A percentile compares a stretch with the other conserved stretches of the same genome.
These are phyloP conservation scores for Hydractinia symbiolongicarpus DNA, from an alignment of 30 jellyfish, hydroid and myxozoan genomes.

Conservation along the genomic window DNA sequence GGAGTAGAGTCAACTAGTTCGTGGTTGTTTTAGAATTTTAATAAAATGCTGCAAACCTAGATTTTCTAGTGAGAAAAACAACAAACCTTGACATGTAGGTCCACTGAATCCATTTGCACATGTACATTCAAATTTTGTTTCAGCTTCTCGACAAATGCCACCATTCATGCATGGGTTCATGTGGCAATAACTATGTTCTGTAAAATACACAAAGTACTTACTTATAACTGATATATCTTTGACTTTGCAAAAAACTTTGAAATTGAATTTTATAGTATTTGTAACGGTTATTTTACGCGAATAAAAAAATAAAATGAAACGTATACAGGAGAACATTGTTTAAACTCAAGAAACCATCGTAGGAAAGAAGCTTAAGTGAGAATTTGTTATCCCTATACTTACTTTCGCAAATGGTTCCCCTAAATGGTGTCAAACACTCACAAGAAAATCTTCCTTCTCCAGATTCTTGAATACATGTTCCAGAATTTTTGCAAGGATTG, in stretches of 20 bases:
- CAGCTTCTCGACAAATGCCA: slow-evolving; percentile 62
- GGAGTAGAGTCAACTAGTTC: too few relatives aligned
- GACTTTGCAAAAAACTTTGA: too few relatives aligned
- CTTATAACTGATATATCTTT: too few relatives aligned
- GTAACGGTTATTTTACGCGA: too few relatives aligned
- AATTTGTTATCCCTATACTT: background rate
- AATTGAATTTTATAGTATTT: too few relatives aligned
- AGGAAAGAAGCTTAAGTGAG: background rate
- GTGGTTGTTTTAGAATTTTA: too few relatives aligned
- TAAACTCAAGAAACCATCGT: background rate
- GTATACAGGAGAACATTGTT: too few relatives aligned
- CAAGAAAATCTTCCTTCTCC: slow-evolving; percentile 71
- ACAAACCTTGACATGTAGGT: slow-evolving; percentile 58
- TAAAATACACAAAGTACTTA: background rate
- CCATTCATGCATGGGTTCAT: slow-evolving; percentile 79
- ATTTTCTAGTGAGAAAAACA: too few relatives aligned
- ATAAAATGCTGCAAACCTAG: too few relatives aligned
- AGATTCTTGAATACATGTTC: slow-evolving; percentile 64
- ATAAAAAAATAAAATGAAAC: too few relatives aligned
- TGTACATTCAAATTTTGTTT: slow-evolving; percentile 37
- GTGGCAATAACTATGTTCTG: slow-evolving; percentile 76
- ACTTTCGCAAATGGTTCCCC: slow-evolving; percentile 85
- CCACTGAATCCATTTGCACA: slow-evolving; percentile 80
- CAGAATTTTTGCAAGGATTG: slow-evolving; percentile 79
- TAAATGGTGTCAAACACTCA: slow-evolving; percentile 59